Evolutionary conservation across 2,888 invertebrate genomes (phyloP).

Genomic region (Lepas anatifera): DNA sequence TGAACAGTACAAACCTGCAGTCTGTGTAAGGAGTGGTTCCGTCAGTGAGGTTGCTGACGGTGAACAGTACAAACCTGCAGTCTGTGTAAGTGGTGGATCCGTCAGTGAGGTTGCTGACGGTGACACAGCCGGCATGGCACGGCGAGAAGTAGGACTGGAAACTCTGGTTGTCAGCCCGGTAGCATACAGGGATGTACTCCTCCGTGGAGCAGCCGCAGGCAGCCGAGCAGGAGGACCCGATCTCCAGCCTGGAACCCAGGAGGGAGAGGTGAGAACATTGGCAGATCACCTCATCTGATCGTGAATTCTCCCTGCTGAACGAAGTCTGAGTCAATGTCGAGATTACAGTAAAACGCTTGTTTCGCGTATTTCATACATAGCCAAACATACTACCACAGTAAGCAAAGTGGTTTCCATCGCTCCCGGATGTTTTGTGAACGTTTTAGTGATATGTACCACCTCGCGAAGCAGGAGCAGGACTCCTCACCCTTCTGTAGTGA

Average conservation of each 20-base stretch:
- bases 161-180: not conserved
- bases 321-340: too few species aligned
- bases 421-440: too few species aligned
- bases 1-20: not conserved
- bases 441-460: too few species aligned
- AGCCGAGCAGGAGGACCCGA: constrained; percentile 16
- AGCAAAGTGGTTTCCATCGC: too few species aligned
- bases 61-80: constrained; percentile 17
- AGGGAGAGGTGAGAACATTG: too few species aligned
- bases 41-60: not conserved
- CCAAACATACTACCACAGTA: too few species aligned
- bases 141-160: constrained; percentile 22
- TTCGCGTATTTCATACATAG: too few species aligned
- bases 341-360: too few species aligned
- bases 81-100: constrained; percentile 7
- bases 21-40: not conserved
- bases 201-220: constrained; percentile 18
- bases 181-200: constrained; percentile 22
- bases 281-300: too few species aligned
- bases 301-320: too few species aligned
- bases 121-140: constrained; percentile 24
- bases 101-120: not conserved
- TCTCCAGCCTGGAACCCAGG: constrained; percentile 17
- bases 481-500: too few species aligned
- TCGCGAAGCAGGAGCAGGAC: too few species aligned